Percentiles rank a stretch among this genome's conserved stretches.
Evolutionary conservation across 2,797 vertebrate species (phyloP).

Genomic region (Labroides dimidiatus): DNA sequence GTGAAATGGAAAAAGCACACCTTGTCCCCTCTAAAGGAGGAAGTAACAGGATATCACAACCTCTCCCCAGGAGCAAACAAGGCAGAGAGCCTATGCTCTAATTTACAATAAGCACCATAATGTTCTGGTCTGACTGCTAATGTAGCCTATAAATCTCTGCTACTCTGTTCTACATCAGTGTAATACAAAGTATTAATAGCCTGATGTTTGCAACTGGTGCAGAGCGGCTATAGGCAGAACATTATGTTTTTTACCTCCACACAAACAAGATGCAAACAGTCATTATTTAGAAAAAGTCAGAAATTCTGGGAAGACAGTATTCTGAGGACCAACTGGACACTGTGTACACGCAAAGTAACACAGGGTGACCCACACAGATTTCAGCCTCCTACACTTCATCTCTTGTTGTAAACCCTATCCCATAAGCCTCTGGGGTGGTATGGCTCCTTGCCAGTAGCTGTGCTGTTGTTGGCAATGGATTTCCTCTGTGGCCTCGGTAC

Average conservation of each 20-base stretch:
- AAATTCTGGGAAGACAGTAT: conserved; percentile 50
- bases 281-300: conserved; percentile 42
- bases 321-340: conserved; percentile 61
- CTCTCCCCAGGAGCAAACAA: conserved; percentile 75
- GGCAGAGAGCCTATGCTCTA: conserved; percentile 71
- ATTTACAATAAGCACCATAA: conserved; percentile 76
- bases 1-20: conserved; percentile 77
- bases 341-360: conserved; percentile 41
- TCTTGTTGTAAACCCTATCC: conserved; percentile 74
- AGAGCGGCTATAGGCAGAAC: conserved; percentile 29
- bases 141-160: conserved; percentile 77
- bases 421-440: conserved; percentile 80
- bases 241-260: conserved; percentile 46
- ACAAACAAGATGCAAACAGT: conserved; percentile 49
- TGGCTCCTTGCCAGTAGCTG: conserved; percentile 80
- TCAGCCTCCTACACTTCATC: conserved; percentile 67
- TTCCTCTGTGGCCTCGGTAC: conserved; percentile 81
- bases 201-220: conserved; percentile 49
- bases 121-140: conserved; percentile 78
- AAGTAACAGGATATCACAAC: conserved; percentile 75
- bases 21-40: conserved; percentile 75
- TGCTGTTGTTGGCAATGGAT: conserved; percentile 83
- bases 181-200: conserved; percentile 67
- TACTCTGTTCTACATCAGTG: conserved; percentile 74
- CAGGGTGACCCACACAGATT: conserved; percentile 67